Percentiles rank a stretch among this genome's conserved stretches.
phyloP scores from a whole-genome alignment of 2,888 invertebrate genomes.

The Dynastes hyllus region DNA sequence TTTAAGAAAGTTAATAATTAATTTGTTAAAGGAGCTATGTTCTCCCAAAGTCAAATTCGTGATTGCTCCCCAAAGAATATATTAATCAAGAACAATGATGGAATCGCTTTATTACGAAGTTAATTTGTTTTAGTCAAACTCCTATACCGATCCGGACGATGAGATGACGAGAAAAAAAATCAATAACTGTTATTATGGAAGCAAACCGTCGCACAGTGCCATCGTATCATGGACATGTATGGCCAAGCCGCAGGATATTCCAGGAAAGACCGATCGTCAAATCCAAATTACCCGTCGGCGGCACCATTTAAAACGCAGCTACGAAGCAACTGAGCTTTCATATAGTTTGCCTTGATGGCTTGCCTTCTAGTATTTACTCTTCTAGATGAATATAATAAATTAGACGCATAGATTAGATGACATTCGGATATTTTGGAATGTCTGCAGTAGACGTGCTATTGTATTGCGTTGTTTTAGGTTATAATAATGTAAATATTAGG shows the following conservation, averaged over 20 bases:
- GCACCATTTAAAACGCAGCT: conserved; percentile 34
- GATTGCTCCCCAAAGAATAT: not conserved
- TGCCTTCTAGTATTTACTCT: not conserved
- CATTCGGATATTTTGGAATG: not conserved
- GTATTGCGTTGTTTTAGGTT: no score
- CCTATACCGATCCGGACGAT: not conserved
- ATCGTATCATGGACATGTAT: not conserved
- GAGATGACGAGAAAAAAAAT: not conserved
- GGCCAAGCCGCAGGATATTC: conserved; percentile 20
- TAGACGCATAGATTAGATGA: not conserved
- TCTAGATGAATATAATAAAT: no score
- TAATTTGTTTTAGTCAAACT: not conserved
- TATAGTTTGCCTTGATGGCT: not conserved
- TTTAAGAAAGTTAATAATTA: not conserved
- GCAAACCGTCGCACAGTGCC: not conserved
- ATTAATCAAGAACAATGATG: not conserved
- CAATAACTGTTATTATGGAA: conserved; percentile 17
- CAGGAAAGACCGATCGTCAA: conserved; percentile 43
- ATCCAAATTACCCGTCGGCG: conserved; percentile 40
- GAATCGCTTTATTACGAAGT: no score
- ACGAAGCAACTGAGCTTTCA: conserved; percentile 34
- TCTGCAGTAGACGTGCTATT: not conserved
- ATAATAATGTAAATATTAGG: no score
- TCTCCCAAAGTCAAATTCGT: not conserved
- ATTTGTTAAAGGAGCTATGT: not conserved